Conservation (phyloP, 2,888 invertebrate genomes). For the Pterostichus niger region DNA sequence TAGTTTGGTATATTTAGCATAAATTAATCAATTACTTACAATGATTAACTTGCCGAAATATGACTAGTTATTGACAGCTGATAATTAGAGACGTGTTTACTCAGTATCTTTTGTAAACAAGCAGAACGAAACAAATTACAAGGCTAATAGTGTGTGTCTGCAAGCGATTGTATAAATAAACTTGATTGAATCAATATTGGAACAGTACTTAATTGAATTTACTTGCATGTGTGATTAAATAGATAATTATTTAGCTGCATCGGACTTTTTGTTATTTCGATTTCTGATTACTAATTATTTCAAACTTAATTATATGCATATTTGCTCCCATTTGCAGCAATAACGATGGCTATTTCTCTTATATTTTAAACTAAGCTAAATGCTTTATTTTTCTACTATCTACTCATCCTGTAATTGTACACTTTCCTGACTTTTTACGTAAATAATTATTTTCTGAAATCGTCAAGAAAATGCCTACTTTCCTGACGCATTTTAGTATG, state of each 20-base stretch:
- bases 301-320: not conserved
- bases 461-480: no score
- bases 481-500: no score
- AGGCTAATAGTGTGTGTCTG: slow-evolving; percentile 12
- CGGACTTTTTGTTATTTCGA: not conserved
- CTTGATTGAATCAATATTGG: slow-evolving; percentile 23
- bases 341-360: no score
- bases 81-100: slow-evolving; percentile 25
- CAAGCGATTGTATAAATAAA: slow-evolving; percentile 34
- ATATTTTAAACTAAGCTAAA: no score
- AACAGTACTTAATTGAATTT: slow-evolving; percentile 29
- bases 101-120: slow-evolving; percentile 22
- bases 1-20: no score
- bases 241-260: not conserved
- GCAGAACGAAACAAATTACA: slow-evolving; percentile 24
- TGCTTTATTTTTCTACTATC: no score
- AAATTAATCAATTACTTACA: no score
- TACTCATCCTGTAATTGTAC: no score
- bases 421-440: no score
- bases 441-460: no score
- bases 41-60: not conserved
- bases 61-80: slow-evolving; percentile 6
- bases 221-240: not conserved
- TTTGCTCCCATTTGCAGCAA: not conserved
- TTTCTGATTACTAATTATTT: not conserved